Conservation (phyloP, 2,113 vertebrate species). For the Orycteropus afer region DNA sequence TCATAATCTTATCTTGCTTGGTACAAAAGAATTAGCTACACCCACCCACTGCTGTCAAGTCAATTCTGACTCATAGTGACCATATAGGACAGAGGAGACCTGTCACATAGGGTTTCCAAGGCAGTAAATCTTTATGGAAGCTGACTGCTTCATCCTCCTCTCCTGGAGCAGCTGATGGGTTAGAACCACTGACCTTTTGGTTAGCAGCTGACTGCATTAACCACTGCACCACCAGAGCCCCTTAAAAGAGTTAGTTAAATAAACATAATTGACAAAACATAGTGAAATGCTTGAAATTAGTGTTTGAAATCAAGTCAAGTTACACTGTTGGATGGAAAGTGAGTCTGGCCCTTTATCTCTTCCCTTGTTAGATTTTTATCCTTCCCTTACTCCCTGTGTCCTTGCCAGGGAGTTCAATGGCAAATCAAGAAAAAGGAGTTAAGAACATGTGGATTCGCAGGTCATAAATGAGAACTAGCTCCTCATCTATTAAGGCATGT, state of each 20-base stretch:
- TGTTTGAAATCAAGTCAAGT: neutral
- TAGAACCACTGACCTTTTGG: no score
- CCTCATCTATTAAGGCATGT: neutral
- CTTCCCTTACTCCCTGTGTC: no score
- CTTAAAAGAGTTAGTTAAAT: neutral
- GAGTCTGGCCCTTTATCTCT: neutral
- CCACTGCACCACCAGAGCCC: no score
- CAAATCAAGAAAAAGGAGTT: constrained; percentile 10
- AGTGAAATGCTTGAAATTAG: neutral
- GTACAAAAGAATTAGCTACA: no score
- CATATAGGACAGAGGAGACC: no score
- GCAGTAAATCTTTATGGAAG: no score
- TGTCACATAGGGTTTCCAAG: no score
- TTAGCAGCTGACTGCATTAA: no score
- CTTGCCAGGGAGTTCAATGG: neutral
- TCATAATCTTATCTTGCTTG: neutral
- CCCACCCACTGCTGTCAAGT: no score
- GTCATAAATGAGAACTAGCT: neutral
- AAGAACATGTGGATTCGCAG: neutral
- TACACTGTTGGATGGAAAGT: neutral
- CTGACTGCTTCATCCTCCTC: no score
- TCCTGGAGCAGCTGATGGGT: no score
- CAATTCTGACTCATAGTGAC: no score
- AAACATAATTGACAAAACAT: neutral
- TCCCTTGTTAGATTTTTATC: neutral